Percentiles rank a stretch among this genome's conserved stretches.
phyloP scores from a whole-genome alignment of 92 coral and sea anemone genomes.

The Hydrozoanthus gracilis region DNA sequence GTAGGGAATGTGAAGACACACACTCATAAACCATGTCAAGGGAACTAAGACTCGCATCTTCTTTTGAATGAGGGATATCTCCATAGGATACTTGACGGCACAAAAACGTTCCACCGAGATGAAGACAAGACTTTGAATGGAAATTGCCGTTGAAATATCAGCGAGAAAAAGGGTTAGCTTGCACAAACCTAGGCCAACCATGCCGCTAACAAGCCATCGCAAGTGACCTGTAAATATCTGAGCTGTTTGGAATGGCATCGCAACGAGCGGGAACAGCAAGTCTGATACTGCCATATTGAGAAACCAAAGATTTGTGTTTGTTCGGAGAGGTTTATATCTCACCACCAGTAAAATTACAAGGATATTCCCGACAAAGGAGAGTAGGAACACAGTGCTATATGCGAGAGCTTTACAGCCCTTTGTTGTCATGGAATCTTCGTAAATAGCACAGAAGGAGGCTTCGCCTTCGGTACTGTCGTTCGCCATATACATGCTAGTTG shows the following conservation, averaged over 20 bases:
- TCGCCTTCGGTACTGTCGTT: background rate
- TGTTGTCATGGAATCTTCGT: constrained; percentile 4
- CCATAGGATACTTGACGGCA: constrained; percentile 27
- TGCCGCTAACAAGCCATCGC: constrained; percentile 13
- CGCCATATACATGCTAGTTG: background rate
- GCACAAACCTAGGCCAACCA: background rate
- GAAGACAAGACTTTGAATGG: constrained; percentile 18
- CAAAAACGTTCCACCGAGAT: constrained; percentile 27
- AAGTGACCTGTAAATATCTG: constrained; percentile 19
- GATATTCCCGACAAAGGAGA: constrained; percentile 6
- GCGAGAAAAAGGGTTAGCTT: constrained; percentile 11
- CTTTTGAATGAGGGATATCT: background rate
- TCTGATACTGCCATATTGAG: constrained; percentile 37
- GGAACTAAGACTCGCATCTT: constrained; percentile 8
- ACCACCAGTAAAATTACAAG: constrained; percentile 6
- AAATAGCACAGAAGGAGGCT: background rate
- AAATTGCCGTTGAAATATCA: constrained; percentile 30
- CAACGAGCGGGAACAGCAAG: constrained; percentile 25
- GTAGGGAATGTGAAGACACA: constrained; percentile 9
- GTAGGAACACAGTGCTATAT: background rate
- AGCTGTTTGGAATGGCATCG: constrained; percentile 14
- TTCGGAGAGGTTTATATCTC: constrained; percentile 8
- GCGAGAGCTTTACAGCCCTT: background rate
- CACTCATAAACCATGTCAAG: constrained; percentile 1
- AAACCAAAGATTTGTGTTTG: constrained; percentile 22